Percentiles rank a stretch among this genome's conserved stretches.
Evolutionary conservation across 2,888 invertebrate genomes (phyloP).

Genomic region (Plebejus argus): DNA sequence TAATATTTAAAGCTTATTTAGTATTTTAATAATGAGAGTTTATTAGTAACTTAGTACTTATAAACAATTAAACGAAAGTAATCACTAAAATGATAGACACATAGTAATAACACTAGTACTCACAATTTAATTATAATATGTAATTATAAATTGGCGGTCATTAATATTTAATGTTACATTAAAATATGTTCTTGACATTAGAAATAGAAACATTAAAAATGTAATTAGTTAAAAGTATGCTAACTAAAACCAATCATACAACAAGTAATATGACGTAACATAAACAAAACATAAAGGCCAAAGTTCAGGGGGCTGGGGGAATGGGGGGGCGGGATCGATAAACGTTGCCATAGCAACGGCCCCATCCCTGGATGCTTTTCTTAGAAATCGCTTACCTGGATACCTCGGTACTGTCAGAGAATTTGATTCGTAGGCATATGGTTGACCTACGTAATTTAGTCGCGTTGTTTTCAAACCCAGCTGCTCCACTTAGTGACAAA

Average conservation of each 20-base stretch:
- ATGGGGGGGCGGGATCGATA: not conserved
- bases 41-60: too few species aligned
- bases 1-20: too few species aligned
- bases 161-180: too few species aligned
- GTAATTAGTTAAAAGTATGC: not conserved
- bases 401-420: not conserved
- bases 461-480: not conserved
- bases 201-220: too few species aligned
- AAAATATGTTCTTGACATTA: too few species aligned
- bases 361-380: slow-evolving; percentile 19
- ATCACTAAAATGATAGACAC: too few species aligned
- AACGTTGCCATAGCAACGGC: slow-evolving; percentile 10
- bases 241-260: not conserved
- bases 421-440: not conserved
- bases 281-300: not conserved
- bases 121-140: too few species aligned
- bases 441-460: not conserved
- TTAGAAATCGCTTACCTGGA: slow-evolving; percentile 3
- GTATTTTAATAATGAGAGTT: too few species aligned
- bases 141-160: too few species aligned
- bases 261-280: not conserved
- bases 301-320: too few species aligned
- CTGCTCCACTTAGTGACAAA: not conserved
- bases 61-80: too few species aligned
- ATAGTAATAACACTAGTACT: too few species aligned